These are phyloP conservation scores for Orussus abietinus DNA, from an alignment of 1,140 invertebrate genomes.

Conservation along the genomic window DNA sequence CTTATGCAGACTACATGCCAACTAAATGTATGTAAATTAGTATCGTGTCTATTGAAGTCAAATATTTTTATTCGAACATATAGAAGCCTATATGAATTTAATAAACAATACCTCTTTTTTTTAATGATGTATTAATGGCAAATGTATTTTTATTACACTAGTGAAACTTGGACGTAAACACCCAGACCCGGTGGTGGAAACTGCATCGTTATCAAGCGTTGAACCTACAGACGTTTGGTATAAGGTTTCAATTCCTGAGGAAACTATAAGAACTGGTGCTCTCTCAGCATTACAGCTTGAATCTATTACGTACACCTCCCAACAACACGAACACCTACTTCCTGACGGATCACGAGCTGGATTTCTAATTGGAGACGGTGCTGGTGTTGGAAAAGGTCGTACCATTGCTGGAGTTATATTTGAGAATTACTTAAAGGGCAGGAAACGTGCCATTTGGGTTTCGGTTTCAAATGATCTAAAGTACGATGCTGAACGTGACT, in stretches of 20 bases:
- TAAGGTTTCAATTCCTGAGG: conserved; percentile 78
- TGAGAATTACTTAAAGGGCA: conserved; percentile 92
- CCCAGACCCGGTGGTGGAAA: conserved; percentile 99
- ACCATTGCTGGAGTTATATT: conserved; percentile 98
- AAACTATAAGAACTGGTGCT: conserved; percentile 77
- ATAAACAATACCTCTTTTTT: conserved; percentile 2
- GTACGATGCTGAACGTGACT: conserved; percentile 96
- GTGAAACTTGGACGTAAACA: conserved; percentile 93
- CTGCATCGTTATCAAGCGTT: conserved; percentile 93
- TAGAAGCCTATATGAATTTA: conserved; percentile 3
- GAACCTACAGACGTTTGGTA: conserved; percentile 94
- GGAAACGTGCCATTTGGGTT: conserved; percentile 95
- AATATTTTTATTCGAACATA: background rate
- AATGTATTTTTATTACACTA: conserved; percentile 37
- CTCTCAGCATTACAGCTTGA: conserved; percentile 96
- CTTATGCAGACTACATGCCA: conserved; percentile 97
- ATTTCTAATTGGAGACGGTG: conserved; percentile 97
- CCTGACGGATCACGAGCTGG: conserved; percentile 89
- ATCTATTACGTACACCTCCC: conserved; percentile 93
- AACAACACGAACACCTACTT: conserved; percentile 91
- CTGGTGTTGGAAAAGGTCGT: conserved; percentile 98
- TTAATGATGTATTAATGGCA: conserved; percentile 15
- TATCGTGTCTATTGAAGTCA: no score
- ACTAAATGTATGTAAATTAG: conserved; percentile 70
- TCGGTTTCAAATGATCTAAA: conserved; percentile 98